Evolutionary conservation across 2,113 vertebrate species (phyloP), one percentile per base, ranked within the genome.

Genomic region (Caranx ignobilis): DNA sequence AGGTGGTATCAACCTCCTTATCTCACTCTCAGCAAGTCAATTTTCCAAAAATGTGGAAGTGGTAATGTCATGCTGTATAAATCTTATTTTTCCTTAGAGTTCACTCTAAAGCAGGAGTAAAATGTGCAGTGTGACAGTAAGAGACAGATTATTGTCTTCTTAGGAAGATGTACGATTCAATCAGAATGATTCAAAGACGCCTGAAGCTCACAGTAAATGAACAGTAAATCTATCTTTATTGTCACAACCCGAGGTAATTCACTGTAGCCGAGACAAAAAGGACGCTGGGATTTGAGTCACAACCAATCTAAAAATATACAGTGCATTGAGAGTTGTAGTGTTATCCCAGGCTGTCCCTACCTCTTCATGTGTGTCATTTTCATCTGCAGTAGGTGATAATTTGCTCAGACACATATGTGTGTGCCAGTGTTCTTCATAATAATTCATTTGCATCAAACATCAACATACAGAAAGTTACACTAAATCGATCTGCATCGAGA

Each of bases 281-380:
- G 43, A 59, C 16, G 75, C 59, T 61, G 74, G 32, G 67, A 50
- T 71, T 54, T 78, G 80, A 35, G 48, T 79, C 60, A 7, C 12
- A 5, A 26, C 59, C 81, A 26, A 48, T 71, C 86, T 88, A 86
- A 87, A 88, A 87, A 87, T 88, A 88, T 66, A 39, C 73, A 37
- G 35, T 59, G 26, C 26, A 77, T 69, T 85, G 84, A 90, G 83
- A 84, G 68, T 41, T 57, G 83, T 63, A 81, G 76, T 82, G 77
- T 79, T 81, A 77, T 82, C 78, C 21, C 43, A 19, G 55, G 62
- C 16, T 3, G 31, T 0, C 67, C 34, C 47, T 5, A 60, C 55
- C 11, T 26, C 45, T 37, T 37, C 31, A 11, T 52, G 32, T 74
- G 48, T 34, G 48, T 3, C 64, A 55, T 11, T 18, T 39, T 47